Percentiles rank a stretch among this genome's conserved stretches.
These are phyloP conservation scores for Cynoglossus semilaevis DNA, from an alignment of 2,113 vertebrate genomes.

Conservation along the genomic window DNA sequence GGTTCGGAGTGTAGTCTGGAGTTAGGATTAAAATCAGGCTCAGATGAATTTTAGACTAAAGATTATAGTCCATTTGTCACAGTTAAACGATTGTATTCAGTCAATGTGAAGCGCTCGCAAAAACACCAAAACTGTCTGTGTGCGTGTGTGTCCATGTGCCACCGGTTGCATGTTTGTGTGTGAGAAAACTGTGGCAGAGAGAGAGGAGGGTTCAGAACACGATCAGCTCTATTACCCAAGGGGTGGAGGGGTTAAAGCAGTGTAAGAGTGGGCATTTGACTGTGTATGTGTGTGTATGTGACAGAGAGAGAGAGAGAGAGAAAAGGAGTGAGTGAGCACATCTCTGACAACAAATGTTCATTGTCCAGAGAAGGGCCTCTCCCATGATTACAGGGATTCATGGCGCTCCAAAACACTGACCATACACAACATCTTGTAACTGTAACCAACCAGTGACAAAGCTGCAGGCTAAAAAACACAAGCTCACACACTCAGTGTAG, in stretches of 20 bases:
- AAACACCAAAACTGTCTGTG: too few species aligned
- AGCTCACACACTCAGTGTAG: conserved; percentile 44
- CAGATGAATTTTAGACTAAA: too few species aligned
- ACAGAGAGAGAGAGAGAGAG: conserved; percentile 25
- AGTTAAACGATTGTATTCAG: too few species aligned
- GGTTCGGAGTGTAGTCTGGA: too few species aligned
- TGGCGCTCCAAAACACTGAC: conserved; percentile 70
- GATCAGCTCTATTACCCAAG: conserved; percentile 74
- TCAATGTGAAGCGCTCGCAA: too few species aligned
- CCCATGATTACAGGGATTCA: conserved; percentile 75
- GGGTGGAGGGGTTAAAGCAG: conserved; percentile 42
- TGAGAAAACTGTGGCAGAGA: conserved; percentile 59
- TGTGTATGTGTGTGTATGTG: conserved; percentile 38
- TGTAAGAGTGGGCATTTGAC: too few species aligned
- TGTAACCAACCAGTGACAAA: conserved; percentile 66
- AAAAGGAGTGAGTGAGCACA: conserved; percentile 46
- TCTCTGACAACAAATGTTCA: conserved; percentile 74
- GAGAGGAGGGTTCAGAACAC: conserved; percentile 70
- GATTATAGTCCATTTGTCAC: too few species aligned
- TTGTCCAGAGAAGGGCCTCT: conserved; percentile 73
- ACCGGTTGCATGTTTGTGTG: conserved; percentile 53
- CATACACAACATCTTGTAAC: conserved; percentile 71
- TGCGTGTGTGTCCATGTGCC: conserved; percentile 42
- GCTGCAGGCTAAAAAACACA: conserved; percentile 58
- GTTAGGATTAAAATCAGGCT: too few species aligned